These are phyloP conservation scores for Panopea generosa DNA, from an alignment of 2,888 invertebrate genomes.

Conservation along the genomic window DNA sequence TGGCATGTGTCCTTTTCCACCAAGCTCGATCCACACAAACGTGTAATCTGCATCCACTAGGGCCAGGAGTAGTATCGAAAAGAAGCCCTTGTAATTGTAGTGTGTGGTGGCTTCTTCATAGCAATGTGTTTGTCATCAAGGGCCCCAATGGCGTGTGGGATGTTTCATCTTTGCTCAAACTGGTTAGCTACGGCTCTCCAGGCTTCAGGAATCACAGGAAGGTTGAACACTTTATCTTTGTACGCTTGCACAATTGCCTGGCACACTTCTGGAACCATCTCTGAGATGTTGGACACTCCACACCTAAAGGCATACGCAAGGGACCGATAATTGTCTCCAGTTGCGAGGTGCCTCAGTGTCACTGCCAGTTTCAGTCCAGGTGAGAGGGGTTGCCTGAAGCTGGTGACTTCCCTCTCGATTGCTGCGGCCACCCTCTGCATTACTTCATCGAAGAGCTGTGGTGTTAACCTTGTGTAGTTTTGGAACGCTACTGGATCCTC, in stretches of 20 bases:
- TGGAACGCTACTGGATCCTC: conserved; percentile 27
- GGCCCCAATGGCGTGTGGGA: conserved; percentile 47
- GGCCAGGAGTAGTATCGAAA: conserved; percentile 19
- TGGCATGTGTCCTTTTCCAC: conserved; percentile 37
- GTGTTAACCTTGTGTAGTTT: conserved; percentile 20
- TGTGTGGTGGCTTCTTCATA: conserved; percentile 41
- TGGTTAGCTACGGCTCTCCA: conserved; percentile 39
- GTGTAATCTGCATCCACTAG: conserved; percentile 31
- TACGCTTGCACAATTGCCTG: conserved; percentile 30
- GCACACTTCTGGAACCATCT: conserved; percentile 17
- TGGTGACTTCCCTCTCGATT: conserved; percentile 29
- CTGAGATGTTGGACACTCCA: conserved; percentile 22
- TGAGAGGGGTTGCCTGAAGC: conserved; percentile 31
- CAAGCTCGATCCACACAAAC: conserved; percentile 31
- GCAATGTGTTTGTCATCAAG: conserved; percentile 57
- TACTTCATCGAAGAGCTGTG: conserved; percentile 38
- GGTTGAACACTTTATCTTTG: conserved; percentile 36
- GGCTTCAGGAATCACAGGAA: conserved; percentile 33
- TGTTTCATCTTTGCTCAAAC: conserved; percentile 52
- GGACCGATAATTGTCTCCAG: conserved; percentile 49
- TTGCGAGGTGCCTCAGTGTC: conserved; percentile 57
- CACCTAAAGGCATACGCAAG: conserved; percentile 48
- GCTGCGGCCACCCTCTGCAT: conserved; percentile 28
- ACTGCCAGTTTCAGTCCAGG: conserved; percentile 41
- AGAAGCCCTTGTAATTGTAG: conserved; percentile 48